These are phyloP conservation scores for Quadroppia sp. DNA, from an alignment of 2,888 invertebrate genomes.

Conservation along the genomic window DNA sequence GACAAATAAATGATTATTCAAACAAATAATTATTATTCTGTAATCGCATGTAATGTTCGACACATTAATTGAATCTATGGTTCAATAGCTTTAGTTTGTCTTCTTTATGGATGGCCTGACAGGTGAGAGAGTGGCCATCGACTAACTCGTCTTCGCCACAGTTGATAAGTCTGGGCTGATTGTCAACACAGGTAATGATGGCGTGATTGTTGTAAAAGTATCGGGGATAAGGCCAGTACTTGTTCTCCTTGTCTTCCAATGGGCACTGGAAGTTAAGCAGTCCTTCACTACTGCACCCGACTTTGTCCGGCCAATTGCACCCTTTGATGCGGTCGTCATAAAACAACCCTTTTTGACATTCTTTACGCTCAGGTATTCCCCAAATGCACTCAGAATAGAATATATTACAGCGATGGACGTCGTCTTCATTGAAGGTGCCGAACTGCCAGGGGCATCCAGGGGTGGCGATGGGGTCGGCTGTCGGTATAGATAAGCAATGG, in stretches of 20 bases:
- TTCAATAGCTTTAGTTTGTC: not conserved
- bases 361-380: conserved; percentile 65
- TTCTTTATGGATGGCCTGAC: conserved; percentile 39
- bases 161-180: conserved; percentile 76
- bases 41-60: no score
- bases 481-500: not conserved
- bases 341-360: conserved; percentile 74
- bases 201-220: conserved; percentile 84
- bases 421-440: conserved; percentile 75
- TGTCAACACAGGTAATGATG: conserved; percentile 85
- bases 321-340: conserved; percentile 81
- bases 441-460: conserved; percentile 61
- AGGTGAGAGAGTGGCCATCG: conserved; percentile 41
- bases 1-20: no score
- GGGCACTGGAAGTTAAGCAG: conserved; percentile 82
- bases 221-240: conserved; percentile 87
- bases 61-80: no score
- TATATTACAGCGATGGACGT: conserved; percentile 68
- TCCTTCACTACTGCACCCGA: conserved; percentile 85
- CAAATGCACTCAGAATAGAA: conserved; percentile 79
- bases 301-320: conserved; percentile 90
- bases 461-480: conserved; percentile 48
- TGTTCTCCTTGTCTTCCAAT: conserved; percentile 74
- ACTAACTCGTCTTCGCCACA: conserved; percentile 62
- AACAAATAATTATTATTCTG: no score